Conservation (phyloP, 2,113 vertebrate genomes). For the Silurus glanis region DNA sequence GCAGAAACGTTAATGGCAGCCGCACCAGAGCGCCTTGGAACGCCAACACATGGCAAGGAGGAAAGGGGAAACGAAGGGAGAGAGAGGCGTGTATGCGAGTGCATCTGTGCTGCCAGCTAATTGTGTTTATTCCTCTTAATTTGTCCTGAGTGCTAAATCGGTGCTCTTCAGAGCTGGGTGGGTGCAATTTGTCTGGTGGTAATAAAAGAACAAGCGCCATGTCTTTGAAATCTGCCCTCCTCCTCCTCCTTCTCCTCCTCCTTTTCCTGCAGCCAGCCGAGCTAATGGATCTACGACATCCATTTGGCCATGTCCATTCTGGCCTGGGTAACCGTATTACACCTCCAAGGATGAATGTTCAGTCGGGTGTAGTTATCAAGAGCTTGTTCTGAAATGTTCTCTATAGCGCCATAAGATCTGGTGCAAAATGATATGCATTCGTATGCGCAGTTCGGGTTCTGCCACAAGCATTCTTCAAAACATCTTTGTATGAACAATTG, state of each 20-base stretch:
- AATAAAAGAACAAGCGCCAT: slow-evolving; percentile 60
- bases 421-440: not conserved
- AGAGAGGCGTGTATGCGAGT: slow-evolving; percentile 46
- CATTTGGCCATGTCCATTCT: slow-evolving; percentile 12
- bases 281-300: slow-evolving; percentile 30
- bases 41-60: slow-evolving; percentile 45
- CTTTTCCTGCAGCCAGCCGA: slow-evolving; percentile 3
- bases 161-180: slow-evolving; percentile 65
- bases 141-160: slow-evolving; percentile 74
- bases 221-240: slow-evolving; percentile 56
- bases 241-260: not conserved
- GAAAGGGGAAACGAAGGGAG: slow-evolving; percentile 21
- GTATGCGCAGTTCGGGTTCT: slow-evolving; percentile 12
- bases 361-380: slow-evolving; percentile 50
- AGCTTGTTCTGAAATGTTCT: slow-evolving; percentile 36
- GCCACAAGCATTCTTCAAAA: not conserved
- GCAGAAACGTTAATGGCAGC: slow-evolving; percentile 63
- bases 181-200: slow-evolving; percentile 67
- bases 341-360: slow-evolving; percentile 21
- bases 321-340: not conserved
- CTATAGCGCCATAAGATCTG: not conserved
- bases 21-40: slow-evolving; percentile 49
- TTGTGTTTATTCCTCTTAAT: slow-evolving; percentile 80
- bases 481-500: not conserved
- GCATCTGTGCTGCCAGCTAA: slow-evolving; percentile 66